A percentile compares a stretch with the other conserved stretches of the same genome.
Evolutionary conservation across 2,113 vertebrate species (phyloP).

Genomic region (Hemicordylus capensis): DNA sequence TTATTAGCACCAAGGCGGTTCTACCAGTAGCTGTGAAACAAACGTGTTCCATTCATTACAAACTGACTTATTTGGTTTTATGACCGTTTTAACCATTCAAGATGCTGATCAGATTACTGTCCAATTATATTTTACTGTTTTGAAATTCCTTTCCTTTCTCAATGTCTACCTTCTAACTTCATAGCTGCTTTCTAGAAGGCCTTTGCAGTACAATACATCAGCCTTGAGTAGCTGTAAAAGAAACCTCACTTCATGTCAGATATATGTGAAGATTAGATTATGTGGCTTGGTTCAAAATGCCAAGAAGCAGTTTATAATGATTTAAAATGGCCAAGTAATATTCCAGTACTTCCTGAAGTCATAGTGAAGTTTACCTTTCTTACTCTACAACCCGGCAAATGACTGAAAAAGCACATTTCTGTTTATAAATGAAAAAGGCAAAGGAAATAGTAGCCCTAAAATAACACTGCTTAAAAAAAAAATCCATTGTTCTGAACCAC

Average conservation of each 20-base stretch:
- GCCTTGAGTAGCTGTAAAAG: constrained; percentile 19
- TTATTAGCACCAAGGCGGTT: not conserved
- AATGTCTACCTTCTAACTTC: not conserved
- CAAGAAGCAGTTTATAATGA: not conserved
- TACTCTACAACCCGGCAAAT: constrained; percentile 51
- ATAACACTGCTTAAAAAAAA: constrained; percentile 24
- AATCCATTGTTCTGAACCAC: constrained; percentile 71
- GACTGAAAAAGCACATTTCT: constrained; percentile 54
- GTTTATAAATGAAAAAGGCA: constrained; percentile 60
- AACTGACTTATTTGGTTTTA: not conserved
- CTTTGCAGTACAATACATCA: not conserved
- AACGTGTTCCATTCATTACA: not conserved
- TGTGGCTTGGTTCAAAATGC: constrained; percentile 2
- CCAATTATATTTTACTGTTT: not conserved
- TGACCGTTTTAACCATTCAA: not conserved
- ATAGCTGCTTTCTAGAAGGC: not conserved
- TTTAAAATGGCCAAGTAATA: constrained; percentile 26
- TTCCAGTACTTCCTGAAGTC: constrained; percentile 15
- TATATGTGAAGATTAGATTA: not conserved
- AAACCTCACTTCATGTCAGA: constrained; percentile 1
- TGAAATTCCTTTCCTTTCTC: not conserved
- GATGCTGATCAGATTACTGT: not conserved
- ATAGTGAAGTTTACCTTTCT: constrained; percentile 31
- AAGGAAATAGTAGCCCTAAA: constrained; percentile 47
- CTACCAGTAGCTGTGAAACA: not conserved